These are phyloP conservation scores for Sesamia inferens DNA, from an alignment of 2,888 invertebrate genomes.

Conservation along the genomic window DNA sequence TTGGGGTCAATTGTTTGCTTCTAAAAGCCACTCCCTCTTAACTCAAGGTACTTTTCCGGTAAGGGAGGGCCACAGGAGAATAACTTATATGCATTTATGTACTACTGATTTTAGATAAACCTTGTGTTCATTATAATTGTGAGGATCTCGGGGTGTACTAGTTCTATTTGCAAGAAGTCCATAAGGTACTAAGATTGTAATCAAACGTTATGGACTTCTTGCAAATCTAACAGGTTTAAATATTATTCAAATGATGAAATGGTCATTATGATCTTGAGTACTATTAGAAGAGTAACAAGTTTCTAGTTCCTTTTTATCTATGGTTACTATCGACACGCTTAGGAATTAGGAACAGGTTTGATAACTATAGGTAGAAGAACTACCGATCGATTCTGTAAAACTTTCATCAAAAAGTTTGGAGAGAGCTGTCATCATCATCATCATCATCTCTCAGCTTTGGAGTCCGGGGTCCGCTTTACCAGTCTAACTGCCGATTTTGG, in stretches of 20 bases:
- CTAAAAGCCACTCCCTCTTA: conserved; percentile 39
- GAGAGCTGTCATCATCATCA: no score
- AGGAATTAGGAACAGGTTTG: no score
- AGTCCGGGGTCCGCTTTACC: no score
- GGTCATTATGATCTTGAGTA: not conserved
- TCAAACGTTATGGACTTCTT: conserved; percentile 1
- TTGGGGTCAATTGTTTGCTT: conserved; percentile 47
- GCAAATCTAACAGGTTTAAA: not conserved
- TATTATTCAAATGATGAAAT: not conserved
- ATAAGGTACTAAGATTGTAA: no score
- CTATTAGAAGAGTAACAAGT: no score
- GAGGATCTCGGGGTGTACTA: conserved; percentile 3
- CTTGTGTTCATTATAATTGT: conserved; percentile 14
- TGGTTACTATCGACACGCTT: no score
- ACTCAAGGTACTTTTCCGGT: conserved; percentile 33
- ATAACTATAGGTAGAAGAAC: no score
- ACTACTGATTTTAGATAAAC: conserved; percentile 41
- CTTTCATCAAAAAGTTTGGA: no score
- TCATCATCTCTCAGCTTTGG: no score
- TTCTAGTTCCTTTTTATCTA: no score
- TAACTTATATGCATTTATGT: conserved; percentile 36
- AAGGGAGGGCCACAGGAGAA: conserved; percentile 32
- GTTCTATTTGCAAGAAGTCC: not conserved
- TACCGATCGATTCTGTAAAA: not conserved
- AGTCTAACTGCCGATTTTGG: no score